Evolutionary conservation across 2,797 vertebrate species (phyloP).

Genomic region (Pteropus rufus): DNA sequence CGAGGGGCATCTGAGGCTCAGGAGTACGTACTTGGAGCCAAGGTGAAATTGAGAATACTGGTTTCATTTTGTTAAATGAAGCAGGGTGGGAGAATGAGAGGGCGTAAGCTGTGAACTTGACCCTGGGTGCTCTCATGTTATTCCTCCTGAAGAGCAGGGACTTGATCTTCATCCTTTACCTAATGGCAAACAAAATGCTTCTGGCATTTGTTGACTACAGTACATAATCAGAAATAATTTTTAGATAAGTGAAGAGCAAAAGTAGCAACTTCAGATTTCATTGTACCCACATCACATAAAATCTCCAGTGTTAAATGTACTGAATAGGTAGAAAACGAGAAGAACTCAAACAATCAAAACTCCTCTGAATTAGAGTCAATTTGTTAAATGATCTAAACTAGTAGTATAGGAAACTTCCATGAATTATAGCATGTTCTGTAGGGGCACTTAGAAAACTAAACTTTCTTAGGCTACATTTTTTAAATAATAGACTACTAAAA

Average conservation of each 20-base stretch:
- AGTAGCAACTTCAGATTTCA: neutral
- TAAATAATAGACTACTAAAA: neutral
- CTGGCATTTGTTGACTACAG: neutral
- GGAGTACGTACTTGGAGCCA: neutral
- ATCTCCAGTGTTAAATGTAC: neutral
- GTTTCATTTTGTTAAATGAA: neutral
- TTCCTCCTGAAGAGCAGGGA: neutral
- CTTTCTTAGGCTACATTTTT: neutral
- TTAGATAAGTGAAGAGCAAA: neutral
- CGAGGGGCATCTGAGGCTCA: accelerated
- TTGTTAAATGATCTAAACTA: neutral
- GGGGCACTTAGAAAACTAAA: neutral
- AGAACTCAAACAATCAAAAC: neutral
- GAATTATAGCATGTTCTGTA: neutral
- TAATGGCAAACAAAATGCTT: neutral
- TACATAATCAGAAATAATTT: neutral
- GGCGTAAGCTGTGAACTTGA: neutral
- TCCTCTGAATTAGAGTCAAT: neutral
- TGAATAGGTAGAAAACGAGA: neutral
- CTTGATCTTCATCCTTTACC: neutral
- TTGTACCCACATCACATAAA: accelerated
- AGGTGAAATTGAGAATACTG: neutral
- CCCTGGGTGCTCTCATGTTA: neutral
- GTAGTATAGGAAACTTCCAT: neutral
- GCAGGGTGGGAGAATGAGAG: neutral